These are phyloP conservation scores for Nipponia nippon DNA, from an alignment of 2,113 vertebrate species.

Conservation along the genomic window DNA sequence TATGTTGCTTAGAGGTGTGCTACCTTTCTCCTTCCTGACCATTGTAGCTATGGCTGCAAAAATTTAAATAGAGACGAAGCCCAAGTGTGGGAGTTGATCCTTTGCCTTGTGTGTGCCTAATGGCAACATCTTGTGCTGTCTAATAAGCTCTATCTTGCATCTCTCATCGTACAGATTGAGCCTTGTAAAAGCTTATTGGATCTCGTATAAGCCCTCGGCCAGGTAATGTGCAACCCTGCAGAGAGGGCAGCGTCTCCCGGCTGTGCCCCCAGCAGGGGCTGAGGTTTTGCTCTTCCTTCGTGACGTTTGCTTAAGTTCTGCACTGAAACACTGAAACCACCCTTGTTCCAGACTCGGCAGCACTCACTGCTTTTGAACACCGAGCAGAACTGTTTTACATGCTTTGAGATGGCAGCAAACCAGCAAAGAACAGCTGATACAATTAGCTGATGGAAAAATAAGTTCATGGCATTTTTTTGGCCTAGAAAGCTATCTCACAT, in stretches of 20 bases:
- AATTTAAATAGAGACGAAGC: background rate
- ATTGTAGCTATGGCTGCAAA: background rate
- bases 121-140: background rate
- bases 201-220: background rate
- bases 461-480: background rate
- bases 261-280: fast-evolving
- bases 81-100: background rate
- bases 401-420: background rate
- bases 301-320: background rate
- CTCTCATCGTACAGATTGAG: background rate
- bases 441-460: background rate
- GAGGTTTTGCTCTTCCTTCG: background rate
- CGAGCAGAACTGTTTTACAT: background rate
- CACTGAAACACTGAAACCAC: background rate
- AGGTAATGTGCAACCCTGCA: background rate
- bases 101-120: background rate
- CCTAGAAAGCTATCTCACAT: background rate
- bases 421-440: background rate
- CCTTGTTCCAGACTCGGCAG: background rate
- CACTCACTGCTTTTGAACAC: background rate
- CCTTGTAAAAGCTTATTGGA: background rate
- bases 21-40: background rate
- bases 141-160: background rate
- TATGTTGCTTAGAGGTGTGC: background rate
- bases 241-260: background rate